Conservation (phyloP, 2,797 vertebrate genomes). For the Crossoptilon crossoptilon region DNA sequence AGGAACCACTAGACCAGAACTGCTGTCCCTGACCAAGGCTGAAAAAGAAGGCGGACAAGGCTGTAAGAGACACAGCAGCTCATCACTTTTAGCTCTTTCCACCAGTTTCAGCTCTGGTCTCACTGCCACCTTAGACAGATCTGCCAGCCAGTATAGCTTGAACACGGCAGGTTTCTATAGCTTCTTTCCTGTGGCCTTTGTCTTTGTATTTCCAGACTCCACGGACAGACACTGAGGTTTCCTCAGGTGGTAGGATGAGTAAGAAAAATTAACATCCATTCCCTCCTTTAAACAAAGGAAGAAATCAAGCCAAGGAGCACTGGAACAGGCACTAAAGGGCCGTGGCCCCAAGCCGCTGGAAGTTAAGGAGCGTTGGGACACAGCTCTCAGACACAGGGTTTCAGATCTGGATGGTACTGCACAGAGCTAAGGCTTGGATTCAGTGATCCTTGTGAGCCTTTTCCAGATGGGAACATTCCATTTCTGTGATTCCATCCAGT, state of each 20-base stretch:
- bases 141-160: not conserved
- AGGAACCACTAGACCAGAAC: not conserved
- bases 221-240: not conserved
- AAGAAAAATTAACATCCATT: not conserved
- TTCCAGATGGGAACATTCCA: not conserved
- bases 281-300: not conserved
- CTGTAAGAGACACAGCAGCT: not conserved
- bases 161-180: not conserved
- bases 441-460: not conserved
- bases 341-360: not conserved
- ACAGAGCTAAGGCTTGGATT: not conserved
- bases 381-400: not conserved
- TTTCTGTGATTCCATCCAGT: too few relatives aligned
- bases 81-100: accelerated
- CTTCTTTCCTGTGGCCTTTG: not conserved
- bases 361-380: not conserved
- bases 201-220: not conserved
- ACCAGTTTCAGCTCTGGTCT: not conserved
- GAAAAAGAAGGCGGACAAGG: not conserved
- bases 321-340: not conserved
- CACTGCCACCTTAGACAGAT: not conserved
- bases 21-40: not conserved
- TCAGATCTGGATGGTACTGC: not conserved
- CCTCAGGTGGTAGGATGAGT: not conserved
- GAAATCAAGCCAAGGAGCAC: not conserved